Percentiles rank a stretch among this genome's conserved stretches.
phyloP scores from a whole-genome alignment of 2,888 invertebrate species.

The Thymelicus lineola region DNA sequence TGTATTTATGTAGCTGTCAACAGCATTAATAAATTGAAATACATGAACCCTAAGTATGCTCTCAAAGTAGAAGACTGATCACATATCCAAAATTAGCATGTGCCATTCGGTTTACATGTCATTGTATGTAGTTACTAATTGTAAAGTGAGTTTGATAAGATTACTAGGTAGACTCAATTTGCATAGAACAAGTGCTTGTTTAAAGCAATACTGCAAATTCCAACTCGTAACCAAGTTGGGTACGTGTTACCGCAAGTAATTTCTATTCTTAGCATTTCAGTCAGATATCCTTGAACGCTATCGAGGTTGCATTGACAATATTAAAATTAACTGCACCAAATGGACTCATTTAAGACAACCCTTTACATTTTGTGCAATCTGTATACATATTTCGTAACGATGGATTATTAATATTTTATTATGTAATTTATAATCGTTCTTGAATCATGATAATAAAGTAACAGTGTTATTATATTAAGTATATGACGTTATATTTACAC shows the following conservation, averaged over 20 bases:
- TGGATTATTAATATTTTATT: background rate
- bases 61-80: too few relatives aligned
- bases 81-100: background rate
- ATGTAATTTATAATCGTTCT: background rate
- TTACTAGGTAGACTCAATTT: background rate
- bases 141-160: slow-evolving; percentile 1
- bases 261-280: slow-evolving; percentile 28
- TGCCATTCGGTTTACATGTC: background rate
- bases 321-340: slow-evolving; percentile 19
- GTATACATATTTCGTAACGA: slow-evolving; percentile 15
- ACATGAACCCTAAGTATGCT: too few relatives aligned
- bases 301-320: slow-evolving; percentile 33
- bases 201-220: slow-evolving; percentile 19
- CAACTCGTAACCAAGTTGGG: background rate
- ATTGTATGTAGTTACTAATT: background rate
- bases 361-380: slow-evolving; percentile 22
- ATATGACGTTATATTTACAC: too few relatives aligned
- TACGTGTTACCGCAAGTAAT: slow-evolving; percentile 18
- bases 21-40: too few relatives aligned
- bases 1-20: too few relatives aligned
- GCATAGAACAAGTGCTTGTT: slow-evolving; percentile 3
- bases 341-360: slow-evolving; percentile 12
- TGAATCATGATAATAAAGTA: background rate
- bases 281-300: slow-evolving; percentile 35
- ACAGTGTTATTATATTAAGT: too few relatives aligned